Conservation (phyloP, 35 echinoderm and acorn worm species). For the Apostichopus parvimensis region DNA sequence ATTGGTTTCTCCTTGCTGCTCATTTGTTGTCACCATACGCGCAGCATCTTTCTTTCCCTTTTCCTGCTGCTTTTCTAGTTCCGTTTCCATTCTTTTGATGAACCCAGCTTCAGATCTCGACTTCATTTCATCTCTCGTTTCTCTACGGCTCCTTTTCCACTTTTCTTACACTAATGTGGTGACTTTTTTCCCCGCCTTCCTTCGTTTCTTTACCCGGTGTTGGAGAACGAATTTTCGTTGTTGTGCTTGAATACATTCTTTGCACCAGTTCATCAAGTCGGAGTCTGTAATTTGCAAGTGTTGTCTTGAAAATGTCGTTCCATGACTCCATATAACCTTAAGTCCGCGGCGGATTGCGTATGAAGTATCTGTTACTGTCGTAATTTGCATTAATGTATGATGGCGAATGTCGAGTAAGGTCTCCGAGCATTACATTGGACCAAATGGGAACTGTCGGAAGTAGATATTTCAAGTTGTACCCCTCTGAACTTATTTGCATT, state of each 20-base stretch:
- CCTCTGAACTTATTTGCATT: not conserved
- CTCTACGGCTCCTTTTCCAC: not conserved
- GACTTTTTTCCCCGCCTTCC: not conserved
- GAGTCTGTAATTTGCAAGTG: not conserved
- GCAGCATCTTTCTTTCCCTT: too few relatives aligned
- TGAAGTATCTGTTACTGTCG: constrained; percentile 9
- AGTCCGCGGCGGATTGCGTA: constrained; percentile 2
- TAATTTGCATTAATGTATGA: not conserved
- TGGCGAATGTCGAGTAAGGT: not conserved
- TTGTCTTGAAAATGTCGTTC: constrained; percentile 26
- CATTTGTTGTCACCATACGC: too few relatives aligned
- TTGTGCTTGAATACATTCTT: not conserved
- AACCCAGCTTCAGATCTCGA: not conserved
- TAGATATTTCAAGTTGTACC: not conserved
- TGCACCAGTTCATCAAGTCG: constrained; percentile 17
- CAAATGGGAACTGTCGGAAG: constrained; percentile 3
- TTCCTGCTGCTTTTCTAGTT: not conserved
- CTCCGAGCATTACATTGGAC: not conserved
- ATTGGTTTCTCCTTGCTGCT: too few relatives aligned
- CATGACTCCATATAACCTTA: constrained; percentile 13
- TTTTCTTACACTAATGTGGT: not conserved
- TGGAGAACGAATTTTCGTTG: constrained; percentile 25
- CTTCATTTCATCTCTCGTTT: not conserved
- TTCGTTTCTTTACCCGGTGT: not conserved
- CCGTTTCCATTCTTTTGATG: not conserved